Conservation (phyloP, 2,113 vertebrate species). For the Lethenteron reissneri region DNA sequence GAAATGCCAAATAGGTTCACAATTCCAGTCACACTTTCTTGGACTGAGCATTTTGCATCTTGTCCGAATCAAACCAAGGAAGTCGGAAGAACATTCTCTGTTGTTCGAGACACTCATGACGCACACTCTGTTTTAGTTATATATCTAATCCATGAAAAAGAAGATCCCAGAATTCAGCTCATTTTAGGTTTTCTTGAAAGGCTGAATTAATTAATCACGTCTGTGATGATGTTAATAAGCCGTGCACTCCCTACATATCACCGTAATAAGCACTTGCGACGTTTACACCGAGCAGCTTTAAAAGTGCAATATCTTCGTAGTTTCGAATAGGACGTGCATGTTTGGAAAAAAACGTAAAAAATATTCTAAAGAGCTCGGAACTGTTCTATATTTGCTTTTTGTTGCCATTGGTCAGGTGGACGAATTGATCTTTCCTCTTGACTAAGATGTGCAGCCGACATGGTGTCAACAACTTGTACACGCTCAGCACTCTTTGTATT, state of each 20-base stretch:
- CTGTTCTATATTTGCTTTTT: background rate
- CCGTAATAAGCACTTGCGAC: background rate
- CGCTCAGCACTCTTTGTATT: too few relatives aligned
- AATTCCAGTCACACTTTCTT: background rate
- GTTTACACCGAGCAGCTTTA: background rate
- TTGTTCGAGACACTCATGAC: conserved; percentile 3
- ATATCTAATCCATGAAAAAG: conserved; percentile 1
- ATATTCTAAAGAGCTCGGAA: background rate
- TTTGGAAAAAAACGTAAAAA: background rate
- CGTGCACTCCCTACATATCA: background rate
- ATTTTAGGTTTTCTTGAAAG: background rate
- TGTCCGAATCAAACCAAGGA: background rate
- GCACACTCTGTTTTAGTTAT: conserved; percentile 1
- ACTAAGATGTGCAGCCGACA: too few relatives aligned
- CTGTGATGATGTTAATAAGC: background rate
- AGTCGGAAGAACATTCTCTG: background rate
- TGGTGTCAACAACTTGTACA: too few relatives aligned
- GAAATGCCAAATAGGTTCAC: conserved; percentile 1
- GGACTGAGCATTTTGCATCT: background rate
- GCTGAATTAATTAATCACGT: background rate
- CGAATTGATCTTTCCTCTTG: too few relatives aligned
- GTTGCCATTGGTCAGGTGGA: background rate
- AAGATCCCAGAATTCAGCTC: background rate
- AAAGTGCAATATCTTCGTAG: conserved; percentile 3
- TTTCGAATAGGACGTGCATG: conserved; percentile 4